Evolutionary conservation across 2,113 vertebrate genomes (phyloP).

Genomic region (Pseudolaguvia tuberculata): DNA sequence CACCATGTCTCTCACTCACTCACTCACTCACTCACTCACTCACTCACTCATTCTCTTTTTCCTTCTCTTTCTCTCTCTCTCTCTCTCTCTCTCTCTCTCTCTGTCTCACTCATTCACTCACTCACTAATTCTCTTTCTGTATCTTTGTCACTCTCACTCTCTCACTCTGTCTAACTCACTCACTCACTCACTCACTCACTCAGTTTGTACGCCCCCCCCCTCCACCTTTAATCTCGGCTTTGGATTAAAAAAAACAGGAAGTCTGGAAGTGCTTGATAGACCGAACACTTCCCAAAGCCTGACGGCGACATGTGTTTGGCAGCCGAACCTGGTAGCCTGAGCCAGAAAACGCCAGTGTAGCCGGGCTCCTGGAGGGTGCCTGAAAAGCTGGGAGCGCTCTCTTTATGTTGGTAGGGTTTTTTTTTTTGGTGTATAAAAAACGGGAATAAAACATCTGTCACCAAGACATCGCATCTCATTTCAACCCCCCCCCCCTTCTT

Average conservation of each 20-base stretch:
- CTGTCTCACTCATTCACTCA: too few relatives aligned
- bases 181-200: too few relatives aligned
- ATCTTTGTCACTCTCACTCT: too few relatives aligned
- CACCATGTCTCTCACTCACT: too few relatives aligned
- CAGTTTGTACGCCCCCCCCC: too few relatives aligned
- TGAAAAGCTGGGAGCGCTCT: conserved; percentile 20
- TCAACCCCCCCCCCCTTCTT: background rate
- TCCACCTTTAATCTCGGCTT: conserved; percentile 33
- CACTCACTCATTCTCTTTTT: too few relatives aligned
- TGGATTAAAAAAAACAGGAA: conserved; percentile 43
- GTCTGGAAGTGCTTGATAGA: conserved; percentile 52
- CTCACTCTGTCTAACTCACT: too few relatives aligned
- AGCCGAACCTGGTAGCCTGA: conserved; percentile 26
- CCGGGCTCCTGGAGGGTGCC: conserved; percentile 24
- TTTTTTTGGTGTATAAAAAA: conserved; percentile 11
- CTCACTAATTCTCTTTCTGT: too few relatives aligned
- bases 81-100: too few relatives aligned
- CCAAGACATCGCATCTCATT: conserved; percentile 30
- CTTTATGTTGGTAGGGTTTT: background rate
- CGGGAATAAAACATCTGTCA: conserved; percentile 40
- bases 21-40: too few relatives aligned
- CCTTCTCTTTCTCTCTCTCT: too few relatives aligned
- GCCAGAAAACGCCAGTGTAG: conserved; percentile 35
- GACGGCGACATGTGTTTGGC: conserved; percentile 49
- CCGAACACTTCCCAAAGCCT: conserved; percentile 44